Percentiles rank a stretch among this genome's conserved stretches.
Conservation (phyloP, 2,797 vertebrate species). For the Peromyscus nudipes region DNA sequence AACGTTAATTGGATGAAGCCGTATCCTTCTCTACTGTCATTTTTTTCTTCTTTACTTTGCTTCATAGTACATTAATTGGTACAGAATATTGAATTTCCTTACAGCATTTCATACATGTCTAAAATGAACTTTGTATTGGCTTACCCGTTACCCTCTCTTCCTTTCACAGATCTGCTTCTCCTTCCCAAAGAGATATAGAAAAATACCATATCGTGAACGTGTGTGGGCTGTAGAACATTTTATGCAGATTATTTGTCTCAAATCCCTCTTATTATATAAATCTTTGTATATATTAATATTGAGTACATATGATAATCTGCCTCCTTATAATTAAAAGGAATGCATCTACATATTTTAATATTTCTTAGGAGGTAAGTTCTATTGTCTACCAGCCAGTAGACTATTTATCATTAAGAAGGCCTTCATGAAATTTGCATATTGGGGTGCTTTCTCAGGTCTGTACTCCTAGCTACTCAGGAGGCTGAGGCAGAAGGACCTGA, state of each 20-base stretch:
- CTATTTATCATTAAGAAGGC: constrained; percentile 54
- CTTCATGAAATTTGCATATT: constrained; percentile 58
- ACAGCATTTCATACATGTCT: not conserved
- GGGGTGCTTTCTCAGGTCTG: not conserved
- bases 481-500: not conserved
- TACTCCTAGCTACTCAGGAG: not conserved
- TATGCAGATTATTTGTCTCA: constrained; percentile 43
- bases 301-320: not conserved
- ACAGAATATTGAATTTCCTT: not conserved
- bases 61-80: not conserved
- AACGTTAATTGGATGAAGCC: not conserved
- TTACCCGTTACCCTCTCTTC: not conserved
- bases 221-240: constrained; percentile 24
- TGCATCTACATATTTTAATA: constrained; percentile 29
- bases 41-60: not conserved
- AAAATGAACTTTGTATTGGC: not conserved
- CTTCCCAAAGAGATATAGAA: not conserved
- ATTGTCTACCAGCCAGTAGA: not conserved
- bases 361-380: not conserved
- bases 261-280: constrained; percentile 40
- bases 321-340: constrained; percentile 42
- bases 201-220: not conserved
- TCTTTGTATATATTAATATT: constrained; percentile 46
- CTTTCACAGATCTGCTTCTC: not conserved
- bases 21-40: not conserved